A percentile compares a stretch with the other conserved stretches of the same genome.
phyloP scores from a whole-genome alignment of 64 coral and sea anemone species.

The Trachythela sp. region DNA sequence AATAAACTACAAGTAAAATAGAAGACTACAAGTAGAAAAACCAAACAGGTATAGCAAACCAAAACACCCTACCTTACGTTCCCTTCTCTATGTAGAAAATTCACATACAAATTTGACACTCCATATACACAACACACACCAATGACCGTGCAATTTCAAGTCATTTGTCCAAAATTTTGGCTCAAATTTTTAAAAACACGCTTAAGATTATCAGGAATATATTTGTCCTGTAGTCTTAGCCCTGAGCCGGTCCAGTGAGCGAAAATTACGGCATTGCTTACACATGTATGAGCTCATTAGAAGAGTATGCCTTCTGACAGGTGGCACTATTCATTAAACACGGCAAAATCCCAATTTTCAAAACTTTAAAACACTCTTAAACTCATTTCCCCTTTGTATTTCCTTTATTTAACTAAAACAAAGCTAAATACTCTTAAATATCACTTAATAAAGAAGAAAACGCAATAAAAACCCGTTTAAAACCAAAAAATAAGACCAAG shows the following conservation, averaged over 20 bases:
- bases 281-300: slow-evolving; percentile 16
- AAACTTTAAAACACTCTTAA: background rate
- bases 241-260: background rate
- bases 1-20: background rate
- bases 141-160: background rate
- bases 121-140: background rate
- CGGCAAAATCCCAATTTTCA: background rate
- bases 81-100: background rate
- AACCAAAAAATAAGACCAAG: background rate
- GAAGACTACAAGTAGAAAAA: no score
- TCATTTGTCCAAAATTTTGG: slow-evolving; percentile 7
- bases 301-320: background rate
- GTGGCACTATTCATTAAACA: background rate
- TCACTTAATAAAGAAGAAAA: background rate
- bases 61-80: background rate
- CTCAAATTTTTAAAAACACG: background rate
- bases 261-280: background rate
- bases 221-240: background rate
- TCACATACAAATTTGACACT: no score
- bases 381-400: no score
- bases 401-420: background rate
- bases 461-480: background rate
- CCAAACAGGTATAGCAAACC: no score
- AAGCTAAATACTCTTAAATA: background rate
- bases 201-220: background rate